A percentile compares a stretch with the other conserved stretches of the same genome.
Evolutionary conservation across 2,888 invertebrate genomes (phyloP).

Genomic region (Crematogaster levior): DNA sequence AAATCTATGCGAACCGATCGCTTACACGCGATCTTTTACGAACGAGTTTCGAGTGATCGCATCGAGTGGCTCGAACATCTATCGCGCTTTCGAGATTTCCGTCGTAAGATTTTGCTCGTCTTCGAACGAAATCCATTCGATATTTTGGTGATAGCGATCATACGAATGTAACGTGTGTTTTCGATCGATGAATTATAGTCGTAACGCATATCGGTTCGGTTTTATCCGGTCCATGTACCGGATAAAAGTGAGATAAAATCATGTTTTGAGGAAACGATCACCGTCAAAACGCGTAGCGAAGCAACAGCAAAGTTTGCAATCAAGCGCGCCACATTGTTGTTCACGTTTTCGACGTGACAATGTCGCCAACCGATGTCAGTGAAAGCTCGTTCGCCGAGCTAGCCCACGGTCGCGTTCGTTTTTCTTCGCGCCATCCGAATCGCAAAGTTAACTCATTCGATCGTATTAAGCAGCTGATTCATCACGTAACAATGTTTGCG

Average conservation of each 20-base stretch:
- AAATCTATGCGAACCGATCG: no score
- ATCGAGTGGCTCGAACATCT: neutral
- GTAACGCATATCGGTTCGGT: neutral
- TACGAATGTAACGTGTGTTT: neutral
- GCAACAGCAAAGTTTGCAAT: neutral
- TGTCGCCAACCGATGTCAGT: neutral
- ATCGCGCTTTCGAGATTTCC: neutral
- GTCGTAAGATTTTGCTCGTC: neutral
- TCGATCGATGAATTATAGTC: neutral
- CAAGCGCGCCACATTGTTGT: constrained; percentile 7
- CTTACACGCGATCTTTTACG: no score
- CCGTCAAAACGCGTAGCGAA: neutral
- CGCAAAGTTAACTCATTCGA: neutral
- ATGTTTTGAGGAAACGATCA: neutral
- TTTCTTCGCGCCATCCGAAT: neutral
- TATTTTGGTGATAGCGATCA: neutral
- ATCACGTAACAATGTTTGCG: constrained; percentile 16
- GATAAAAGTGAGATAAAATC: constrained; percentile 9
- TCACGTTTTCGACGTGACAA: neutral
- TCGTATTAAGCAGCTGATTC: constrained; percentile 3
- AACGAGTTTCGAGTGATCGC: neutral
- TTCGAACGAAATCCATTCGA: neutral
- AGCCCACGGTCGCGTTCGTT: neutral
- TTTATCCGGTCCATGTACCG: no score
- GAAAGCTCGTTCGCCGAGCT: neutral